These are phyloP conservation scores for Pinctada fucata DNA, from an alignment of 2,888 invertebrate genomes.

Conservation along the genomic window DNA sequence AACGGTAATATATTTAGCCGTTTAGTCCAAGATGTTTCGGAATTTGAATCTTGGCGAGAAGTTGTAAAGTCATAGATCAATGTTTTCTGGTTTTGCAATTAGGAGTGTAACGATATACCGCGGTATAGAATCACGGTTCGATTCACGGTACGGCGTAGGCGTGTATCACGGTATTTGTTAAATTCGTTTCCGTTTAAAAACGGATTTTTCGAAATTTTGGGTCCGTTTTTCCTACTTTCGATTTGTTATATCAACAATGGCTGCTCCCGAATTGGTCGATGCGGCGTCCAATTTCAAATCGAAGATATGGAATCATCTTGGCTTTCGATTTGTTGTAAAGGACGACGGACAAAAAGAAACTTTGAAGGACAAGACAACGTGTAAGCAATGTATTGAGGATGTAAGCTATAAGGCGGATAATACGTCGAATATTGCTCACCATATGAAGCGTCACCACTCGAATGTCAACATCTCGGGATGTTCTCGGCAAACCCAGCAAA, in stretches of 20 bases:
- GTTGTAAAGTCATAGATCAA: too few species aligned
- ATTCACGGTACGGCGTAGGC: not conserved
- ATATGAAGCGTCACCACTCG: constrained; percentile 13
- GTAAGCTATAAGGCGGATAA: constrained; percentile 10
- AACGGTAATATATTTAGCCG: too few species aligned
- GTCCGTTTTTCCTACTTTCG: not conserved
- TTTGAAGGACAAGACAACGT: not conserved
- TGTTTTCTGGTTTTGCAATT: not conserved
- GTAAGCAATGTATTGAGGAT: constrained; percentile 6
- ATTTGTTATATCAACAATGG: not conserved
- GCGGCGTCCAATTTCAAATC: not conserved
- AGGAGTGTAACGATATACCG: constrained; percentile 1
- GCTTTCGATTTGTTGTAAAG: not conserved
- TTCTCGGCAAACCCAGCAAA: not conserved
- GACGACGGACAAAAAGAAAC: not conserved
- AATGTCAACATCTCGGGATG: not conserved
- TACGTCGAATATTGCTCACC: constrained; percentile 16
- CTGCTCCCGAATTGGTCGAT: not conserved
- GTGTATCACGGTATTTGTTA: not conserved
- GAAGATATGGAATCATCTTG: constrained; percentile 19
- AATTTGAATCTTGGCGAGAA: too few species aligned
- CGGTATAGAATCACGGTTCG: not conserved
- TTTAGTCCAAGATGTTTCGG: too few species aligned
- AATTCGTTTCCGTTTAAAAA: not conserved
- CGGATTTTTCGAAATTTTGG: not conserved